A percentile compares a stretch with the other conserved stretches of the same genome.
phyloP scores from a whole-genome alignment of 2,113 vertebrate genomes.

The Campylorhamphus procurvoides region DNA sequence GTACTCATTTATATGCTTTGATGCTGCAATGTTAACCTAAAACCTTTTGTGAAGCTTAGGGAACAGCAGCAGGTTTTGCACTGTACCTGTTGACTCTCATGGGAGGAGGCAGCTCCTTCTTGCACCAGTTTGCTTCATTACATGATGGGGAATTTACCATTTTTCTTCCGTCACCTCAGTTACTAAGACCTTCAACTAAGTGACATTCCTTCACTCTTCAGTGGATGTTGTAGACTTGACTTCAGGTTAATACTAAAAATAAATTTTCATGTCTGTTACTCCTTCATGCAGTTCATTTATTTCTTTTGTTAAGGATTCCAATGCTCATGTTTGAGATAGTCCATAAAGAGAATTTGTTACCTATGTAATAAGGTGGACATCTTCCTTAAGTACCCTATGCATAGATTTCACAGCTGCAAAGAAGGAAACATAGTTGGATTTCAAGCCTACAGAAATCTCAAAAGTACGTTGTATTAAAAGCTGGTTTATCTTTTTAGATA shows the following conservation, averaged over 20 bases:
- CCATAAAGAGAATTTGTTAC: background rate
- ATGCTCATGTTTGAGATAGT: background rate
- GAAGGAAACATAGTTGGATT: background rate
- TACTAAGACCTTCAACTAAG: background rate
- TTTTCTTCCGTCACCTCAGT: background rate
- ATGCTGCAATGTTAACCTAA: background rate
- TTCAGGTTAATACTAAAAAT: background rate
- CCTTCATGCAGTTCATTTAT: background rate
- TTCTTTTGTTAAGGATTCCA: background rate
- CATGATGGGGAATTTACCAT: rapidly evolving
- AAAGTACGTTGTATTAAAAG: background rate
- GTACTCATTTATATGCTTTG: background rate
- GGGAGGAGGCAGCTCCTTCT: background rate
- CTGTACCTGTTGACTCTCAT: background rate
- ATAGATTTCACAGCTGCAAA: background rate
- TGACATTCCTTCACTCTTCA: background rate
- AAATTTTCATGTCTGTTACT: background rate
- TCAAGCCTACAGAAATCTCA: background rate
- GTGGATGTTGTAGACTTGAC: background rate
- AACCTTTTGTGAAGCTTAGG: background rate
- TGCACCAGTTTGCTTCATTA: background rate
- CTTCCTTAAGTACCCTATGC: background rate
- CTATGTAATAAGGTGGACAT: rapidly evolving
- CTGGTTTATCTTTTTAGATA: background rate
- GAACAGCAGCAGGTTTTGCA: background rate